Conservation (phyloP, 2,888 invertebrate species). For the Sussaba pulchella region DNA sequence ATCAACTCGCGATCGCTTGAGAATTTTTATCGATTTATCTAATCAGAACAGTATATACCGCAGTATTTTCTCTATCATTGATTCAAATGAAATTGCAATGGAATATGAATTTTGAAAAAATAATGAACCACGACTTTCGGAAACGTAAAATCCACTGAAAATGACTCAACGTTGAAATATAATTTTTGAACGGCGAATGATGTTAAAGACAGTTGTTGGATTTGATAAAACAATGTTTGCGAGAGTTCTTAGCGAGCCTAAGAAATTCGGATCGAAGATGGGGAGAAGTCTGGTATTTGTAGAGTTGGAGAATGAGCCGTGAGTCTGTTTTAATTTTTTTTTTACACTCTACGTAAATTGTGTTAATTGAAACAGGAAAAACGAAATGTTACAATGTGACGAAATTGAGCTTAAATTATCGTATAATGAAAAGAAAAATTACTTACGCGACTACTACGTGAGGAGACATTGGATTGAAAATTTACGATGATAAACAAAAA, state of each 20-base stretch:
- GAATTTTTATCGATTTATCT: slow-evolving; percentile 37
- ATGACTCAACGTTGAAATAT: slow-evolving; percentile 42
- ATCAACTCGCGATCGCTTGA: slow-evolving; percentile 26
- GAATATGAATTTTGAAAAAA: slow-evolving; percentile 1
- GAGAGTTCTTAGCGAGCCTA: not conserved
- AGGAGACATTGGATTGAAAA: slow-evolving; percentile 28
- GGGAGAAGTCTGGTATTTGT: slow-evolving; percentile 38
- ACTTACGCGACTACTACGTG: slow-evolving; percentile 18
- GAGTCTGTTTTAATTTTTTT: slow-evolving; percentile 43
- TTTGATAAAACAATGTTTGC: slow-evolving; percentile 14
- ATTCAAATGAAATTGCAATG: slow-evolving; percentile 14
- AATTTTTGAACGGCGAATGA: slow-evolving; percentile 37
- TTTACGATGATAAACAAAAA: slow-evolving; percentile 34
- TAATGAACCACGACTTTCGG: not conserved
- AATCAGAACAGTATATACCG: slow-evolving; percentile 30
- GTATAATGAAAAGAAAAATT: slow-evolving; percentile 31
- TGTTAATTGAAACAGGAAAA: slow-evolving; percentile 20
- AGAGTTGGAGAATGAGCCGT: slow-evolving; percentile 25
- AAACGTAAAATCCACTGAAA: slow-evolving; percentile 23
- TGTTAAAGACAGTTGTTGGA: slow-evolving; percentile 1
- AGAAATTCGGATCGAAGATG: slow-evolving; percentile 8
- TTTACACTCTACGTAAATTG: slow-evolving; percentile 16
- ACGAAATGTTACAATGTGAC: slow-evolving; percentile 14
- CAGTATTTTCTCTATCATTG: slow-evolving; percentile 59
- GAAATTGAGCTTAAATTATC: slow-evolving; percentile 31